Evolutionary conservation across 1,140 invertebrate genomes (phyloP), one percentile per base, ranked within the genome.

Genomic region (Drosophila nebulosa): DNA sequence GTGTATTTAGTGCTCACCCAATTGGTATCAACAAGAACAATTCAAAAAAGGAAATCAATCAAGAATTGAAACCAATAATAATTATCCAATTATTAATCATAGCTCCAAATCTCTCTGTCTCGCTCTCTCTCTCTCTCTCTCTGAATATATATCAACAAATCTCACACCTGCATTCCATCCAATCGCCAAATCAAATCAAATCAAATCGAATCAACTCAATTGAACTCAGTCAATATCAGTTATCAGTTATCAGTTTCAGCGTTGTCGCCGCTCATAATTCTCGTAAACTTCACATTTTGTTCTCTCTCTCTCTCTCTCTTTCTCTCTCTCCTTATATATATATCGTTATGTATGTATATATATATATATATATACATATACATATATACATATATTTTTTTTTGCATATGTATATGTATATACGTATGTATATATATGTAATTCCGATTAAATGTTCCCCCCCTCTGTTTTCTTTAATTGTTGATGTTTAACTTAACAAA

Each of bases 371-470:
- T 30, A 30, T 27, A 39, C 16, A 39, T n/a, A 14, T 36, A 36
- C 35, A 53, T 21, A 35, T 35, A 53, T 21, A 55, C 22, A 39
- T 64, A 52, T 52, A 68, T 50, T 53, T 42, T 58, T 42, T 57
- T 22, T 66, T 61, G 46, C 57, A 71, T 55, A 63, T 36, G 30
- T 36, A 55, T 16, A 30, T 32, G 30, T 24, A 56, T 30, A 18
- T 46, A 2, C 10, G 10, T 10, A 3, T 21, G 4, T 21, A 10
- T n/a, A 46, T 46, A 21, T 39, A 63, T 50, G 69, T 60, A 74
- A 86, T 66, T 69, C 71, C 83, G 83, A 86, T 66, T 86, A 78
- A 86, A 72, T 88, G 81, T 85, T 85, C 62, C 55, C 71, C 56
- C 27, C n/a, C 22, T 46, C 60, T 64, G 62, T 64, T 69, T 55